Evolutionary conservation across 2,113 vertebrate species (phyloP).

Genomic region (Eptesicus fuscus): DNA sequence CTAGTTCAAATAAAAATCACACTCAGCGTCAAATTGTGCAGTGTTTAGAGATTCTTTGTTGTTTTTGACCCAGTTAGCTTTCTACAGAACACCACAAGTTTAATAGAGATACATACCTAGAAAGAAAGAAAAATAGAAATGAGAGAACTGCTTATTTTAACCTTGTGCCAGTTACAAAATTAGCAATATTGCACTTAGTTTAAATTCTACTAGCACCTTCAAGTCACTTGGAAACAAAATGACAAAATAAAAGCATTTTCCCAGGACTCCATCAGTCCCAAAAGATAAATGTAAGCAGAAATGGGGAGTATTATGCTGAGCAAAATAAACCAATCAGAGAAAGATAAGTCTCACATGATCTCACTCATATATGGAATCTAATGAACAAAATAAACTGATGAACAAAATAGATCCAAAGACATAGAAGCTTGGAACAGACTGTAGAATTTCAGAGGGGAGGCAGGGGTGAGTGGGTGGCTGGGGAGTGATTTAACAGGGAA

Average conservation of each 20-base stretch:
- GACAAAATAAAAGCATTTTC: not conserved
- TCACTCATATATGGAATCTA: too few species aligned
- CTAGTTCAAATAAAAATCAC: not conserved
- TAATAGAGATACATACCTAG: not conserved
- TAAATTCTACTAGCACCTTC: not conserved
- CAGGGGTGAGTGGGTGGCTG: too few species aligned
- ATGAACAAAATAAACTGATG: too few species aligned
- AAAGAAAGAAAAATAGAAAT: not conserved
- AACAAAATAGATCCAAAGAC: too few species aligned
- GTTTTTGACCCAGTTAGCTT: not conserved
- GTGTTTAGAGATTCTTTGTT: not conserved
- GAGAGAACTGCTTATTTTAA: not conserved
- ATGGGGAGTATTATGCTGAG: not conserved
- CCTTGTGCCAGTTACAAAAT: not conserved
- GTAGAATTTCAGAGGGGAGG: too few species aligned
- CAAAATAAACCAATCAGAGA: too few species aligned
- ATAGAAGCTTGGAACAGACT: too few species aligned
- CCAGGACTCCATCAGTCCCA: not conserved
- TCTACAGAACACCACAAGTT: slow-evolving; percentile 15
- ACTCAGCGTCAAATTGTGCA: not conserved
- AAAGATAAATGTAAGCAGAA: not conserved
- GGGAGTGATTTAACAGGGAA: too few species aligned
- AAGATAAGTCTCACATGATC: too few species aligned
- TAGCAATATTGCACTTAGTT: not conserved
- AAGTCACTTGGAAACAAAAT: not conserved